phyloP scores from a whole-genome alignment of 2,888 invertebrate genomes.

The Ennomos quercinarius region DNA sequence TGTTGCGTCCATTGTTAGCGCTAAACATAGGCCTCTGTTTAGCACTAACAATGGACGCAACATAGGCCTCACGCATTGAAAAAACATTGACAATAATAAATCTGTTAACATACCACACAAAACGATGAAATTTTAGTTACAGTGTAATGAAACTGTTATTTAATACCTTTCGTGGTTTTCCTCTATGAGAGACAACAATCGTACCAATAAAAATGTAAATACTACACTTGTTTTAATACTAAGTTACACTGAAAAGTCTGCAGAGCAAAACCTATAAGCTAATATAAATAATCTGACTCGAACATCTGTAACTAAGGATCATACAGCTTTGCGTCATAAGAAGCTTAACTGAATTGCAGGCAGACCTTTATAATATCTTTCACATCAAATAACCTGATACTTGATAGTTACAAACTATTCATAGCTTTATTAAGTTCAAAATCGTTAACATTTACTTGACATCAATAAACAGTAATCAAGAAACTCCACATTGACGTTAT shows the following conservation, averaged over 20 bases:
- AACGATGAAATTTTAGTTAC: too few relatives aligned
- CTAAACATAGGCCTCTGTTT: too few relatives aligned
- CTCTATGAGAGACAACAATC: neutral
- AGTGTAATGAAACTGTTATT: too few relatives aligned
- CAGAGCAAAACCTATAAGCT: slow-evolving; percentile 12
- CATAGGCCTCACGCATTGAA: too few relatives aligned
- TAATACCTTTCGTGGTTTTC: slow-evolving; percentile 2
- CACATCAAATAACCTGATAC: slow-evolving; percentile 14
- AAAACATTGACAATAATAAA: too few relatives aligned
- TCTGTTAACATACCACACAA: too few relatives aligned
- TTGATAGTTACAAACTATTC: slow-evolving; percentile 16
- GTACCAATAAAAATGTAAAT: neutral
- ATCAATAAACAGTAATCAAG: slow-evolving; percentile 20
- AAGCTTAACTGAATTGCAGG: slow-evolving; percentile 26
- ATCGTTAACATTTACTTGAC: slow-evolving; percentile 23
- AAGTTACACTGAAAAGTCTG: slow-evolving; percentile 7
- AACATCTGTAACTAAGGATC: slow-evolving; percentile 34
- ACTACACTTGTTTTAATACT: neutral
- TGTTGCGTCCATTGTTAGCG: too few relatives aligned
- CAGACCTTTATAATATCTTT: slow-evolving; percentile 11
- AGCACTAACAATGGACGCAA: too few relatives aligned
- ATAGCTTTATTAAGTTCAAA: slow-evolving; percentile 19
- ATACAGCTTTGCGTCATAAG: slow-evolving; percentile 24
- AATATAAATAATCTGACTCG: slow-evolving; percentile 21
- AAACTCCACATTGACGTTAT: slow-evolving; percentile 17